Evolutionary conservation across 64 coral and sea anemone species (phyloP).

Genomic region (Montipora efflorescens): DNA sequence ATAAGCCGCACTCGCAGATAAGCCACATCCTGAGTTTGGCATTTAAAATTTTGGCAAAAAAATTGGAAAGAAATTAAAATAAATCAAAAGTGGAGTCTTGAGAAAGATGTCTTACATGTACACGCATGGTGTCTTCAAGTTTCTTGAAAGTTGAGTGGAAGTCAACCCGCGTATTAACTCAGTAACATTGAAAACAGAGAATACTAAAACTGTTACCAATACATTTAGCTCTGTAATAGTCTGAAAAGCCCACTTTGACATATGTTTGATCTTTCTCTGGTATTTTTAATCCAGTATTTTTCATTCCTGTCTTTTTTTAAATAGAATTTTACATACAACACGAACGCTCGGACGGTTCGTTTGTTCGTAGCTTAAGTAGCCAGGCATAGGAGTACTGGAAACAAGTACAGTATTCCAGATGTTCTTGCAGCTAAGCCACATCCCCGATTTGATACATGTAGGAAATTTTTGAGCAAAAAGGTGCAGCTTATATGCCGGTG

Average conservation of each 20-base stretch:
- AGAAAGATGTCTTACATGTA: not conserved
- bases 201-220: not conserved
- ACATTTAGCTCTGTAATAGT: not conserved
- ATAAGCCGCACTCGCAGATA: not conserved
- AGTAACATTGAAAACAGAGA: not conserved
- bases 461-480: too few species aligned
- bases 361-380: too few species aligned
- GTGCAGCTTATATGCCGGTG: too few species aligned
- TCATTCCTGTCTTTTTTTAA: not conserved
- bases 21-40: not conserved
- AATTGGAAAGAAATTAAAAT: not conserved
- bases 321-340: not conserved
- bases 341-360: too few species aligned
- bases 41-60: not conserved
- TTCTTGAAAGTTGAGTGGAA: not conserved
- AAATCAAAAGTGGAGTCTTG: not conserved
- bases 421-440: too few species aligned
- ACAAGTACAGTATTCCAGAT: too few species aligned
- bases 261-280: not conserved
- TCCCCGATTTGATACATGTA: too few species aligned
- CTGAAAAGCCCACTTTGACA: not conserved
- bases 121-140: not conserved
- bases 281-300: not conserved
- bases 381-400: too few species aligned
- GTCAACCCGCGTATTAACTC: not conserved